These are phyloP conservation scores for Drosophila limbata DNA, from an alignment of 2,888 invertebrate species.

Conservation along the genomic window DNA sequence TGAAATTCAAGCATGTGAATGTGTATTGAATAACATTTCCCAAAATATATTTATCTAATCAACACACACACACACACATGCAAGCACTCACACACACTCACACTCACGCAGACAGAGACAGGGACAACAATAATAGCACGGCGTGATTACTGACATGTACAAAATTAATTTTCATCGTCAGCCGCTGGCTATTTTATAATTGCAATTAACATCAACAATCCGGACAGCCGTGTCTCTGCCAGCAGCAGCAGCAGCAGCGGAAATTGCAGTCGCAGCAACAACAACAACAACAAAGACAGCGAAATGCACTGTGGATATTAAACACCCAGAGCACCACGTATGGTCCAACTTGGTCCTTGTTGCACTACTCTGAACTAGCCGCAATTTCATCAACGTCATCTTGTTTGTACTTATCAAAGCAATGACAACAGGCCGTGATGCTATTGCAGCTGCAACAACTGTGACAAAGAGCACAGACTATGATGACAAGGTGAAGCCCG, in stretches of 20 bases:
- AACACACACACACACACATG: slow-evolving; percentile 7
- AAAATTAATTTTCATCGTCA: slow-evolving; percentile 73
- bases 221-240: slow-evolving; percentile 28
- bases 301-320: slow-evolving; percentile 6
- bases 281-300: neutral
- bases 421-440: slow-evolving; percentile 55
- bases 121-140: slow-evolving; percentile 12
- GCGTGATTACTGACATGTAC: slow-evolving; percentile 54
- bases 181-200: slow-evolving; percentile 77
- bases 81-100: no score
- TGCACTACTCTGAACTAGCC: slow-evolving; percentile 17
- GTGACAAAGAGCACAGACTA: slow-evolving; percentile 19
- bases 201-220: slow-evolving; percentile 64
- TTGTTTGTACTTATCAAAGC: slow-evolving; percentile 75
- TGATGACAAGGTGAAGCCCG: slow-evolving; percentile 19
- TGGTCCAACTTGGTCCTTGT: slow-evolving; percentile 6
- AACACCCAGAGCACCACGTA: neutral
- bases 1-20: neutral
- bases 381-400: slow-evolving; percentile 58
- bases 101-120: neutral
- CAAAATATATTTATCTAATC: slow-evolving; percentile 45
- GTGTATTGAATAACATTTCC: neutral
- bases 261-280: slow-evolving; percentile 26
- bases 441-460: slow-evolving; percentile 52
- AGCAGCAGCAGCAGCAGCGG: slow-evolving; percentile 19